phyloP scores from a whole-genome alignment of 1,140 invertebrate species.

The Caenorhabditis brenneri region DNA sequence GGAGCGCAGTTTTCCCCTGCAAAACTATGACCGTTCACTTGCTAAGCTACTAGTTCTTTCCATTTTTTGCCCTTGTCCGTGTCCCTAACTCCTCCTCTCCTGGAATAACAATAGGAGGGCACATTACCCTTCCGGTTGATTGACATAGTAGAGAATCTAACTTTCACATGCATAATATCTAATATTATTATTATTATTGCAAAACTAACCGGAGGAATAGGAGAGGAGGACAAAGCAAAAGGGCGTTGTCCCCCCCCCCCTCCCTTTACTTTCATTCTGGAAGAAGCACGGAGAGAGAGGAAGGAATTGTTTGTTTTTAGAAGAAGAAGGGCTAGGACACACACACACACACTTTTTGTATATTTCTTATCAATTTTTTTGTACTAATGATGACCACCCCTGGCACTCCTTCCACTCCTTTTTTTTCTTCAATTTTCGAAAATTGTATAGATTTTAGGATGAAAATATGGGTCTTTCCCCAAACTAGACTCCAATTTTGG shows the following conservation, averaged over 20 bases:
- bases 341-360: too few species aligned
- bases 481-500: too few species aligned
- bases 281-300: too few species aligned
- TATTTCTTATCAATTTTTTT: too few species aligned
- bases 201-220: neutral
- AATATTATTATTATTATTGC: too few species aligned
- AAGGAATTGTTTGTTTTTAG: neutral
- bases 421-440: too few species aligned
- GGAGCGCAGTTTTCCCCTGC: too few species aligned
- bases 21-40: neutral
- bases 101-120: neutral
- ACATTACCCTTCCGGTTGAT: conserved; percentile 13
- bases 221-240: neutral
- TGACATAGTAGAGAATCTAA: neutral
- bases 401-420: too few species aligned
- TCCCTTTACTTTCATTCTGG: neutral
- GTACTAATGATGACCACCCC: too few species aligned
- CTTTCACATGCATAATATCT: neutral
- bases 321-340: too few species aligned
- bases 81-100: neutral
- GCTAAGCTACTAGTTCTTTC: neutral
- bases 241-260: neutral
- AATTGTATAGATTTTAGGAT: too few species aligned
- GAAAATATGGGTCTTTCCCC: too few species aligned
- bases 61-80: neutral